These are phyloP conservation scores for Micropoecilia bifurca DNA, from an alignment of 2,797 vertebrate species.

Conservation along the genomic window DNA sequence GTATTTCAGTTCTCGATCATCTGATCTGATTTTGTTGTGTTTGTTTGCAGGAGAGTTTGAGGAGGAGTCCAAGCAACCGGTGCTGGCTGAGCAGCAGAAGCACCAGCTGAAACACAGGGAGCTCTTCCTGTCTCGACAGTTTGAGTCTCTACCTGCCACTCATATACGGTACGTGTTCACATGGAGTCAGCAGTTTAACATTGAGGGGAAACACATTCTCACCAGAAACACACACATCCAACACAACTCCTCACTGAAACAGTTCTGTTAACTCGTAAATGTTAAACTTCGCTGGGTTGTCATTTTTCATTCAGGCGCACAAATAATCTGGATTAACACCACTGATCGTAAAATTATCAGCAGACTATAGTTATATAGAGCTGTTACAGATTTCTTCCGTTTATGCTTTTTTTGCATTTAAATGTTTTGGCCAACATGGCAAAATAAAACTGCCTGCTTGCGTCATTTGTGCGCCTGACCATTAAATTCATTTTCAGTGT, in stretches of 20 bases:
- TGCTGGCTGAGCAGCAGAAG: conserved; percentile 88
- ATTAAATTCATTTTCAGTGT: not conserved
- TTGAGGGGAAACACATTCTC: not conserved
- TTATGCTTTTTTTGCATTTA: not conserved
- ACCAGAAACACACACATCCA: not conserved
- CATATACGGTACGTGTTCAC: conserved; percentile 88
- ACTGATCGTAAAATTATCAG: not conserved
- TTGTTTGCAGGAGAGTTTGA: conserved; percentile 89
- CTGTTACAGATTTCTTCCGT: not conserved
- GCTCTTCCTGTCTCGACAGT: conserved; percentile 93
- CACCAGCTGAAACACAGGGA: conserved; percentile 96
- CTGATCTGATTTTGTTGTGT: conserved; percentile 14
- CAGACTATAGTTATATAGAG: not conserved
- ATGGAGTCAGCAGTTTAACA: not conserved
- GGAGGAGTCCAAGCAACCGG: conserved; percentile 95
- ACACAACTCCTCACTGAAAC: not conserved
- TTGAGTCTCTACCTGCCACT: conserved; percentile 93
- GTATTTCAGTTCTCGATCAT: not conserved
- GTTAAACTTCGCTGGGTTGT: not conserved
- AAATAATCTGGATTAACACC: not conserved
- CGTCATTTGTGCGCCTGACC: no score
- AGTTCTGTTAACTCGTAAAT: not conserved
- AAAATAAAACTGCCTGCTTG: no score
- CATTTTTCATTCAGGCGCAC: not conserved
- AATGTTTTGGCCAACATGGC: no score